Base-by-base conservation (phyloP, 2,797 vertebrate genomes). In the Sylvia borin region DNA sequence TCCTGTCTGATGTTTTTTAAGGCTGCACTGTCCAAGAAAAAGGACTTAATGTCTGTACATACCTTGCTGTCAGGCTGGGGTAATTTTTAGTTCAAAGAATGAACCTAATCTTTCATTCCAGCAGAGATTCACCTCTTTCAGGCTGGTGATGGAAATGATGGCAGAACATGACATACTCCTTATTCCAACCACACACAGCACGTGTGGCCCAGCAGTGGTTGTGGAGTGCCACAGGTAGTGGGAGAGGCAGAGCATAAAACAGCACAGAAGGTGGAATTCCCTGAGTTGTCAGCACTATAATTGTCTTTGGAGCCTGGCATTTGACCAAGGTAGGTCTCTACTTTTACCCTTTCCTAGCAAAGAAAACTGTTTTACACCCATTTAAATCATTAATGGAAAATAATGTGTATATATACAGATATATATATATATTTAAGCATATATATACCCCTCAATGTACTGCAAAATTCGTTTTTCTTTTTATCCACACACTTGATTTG, bases 401-500 rank as follows among this genome's bases (percentile, higher is more conserved):
- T 7, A 32, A 24, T 24, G 7, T 31, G 2, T 38, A 3, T 16
- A 1, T 31, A 5, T 40, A 4, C 0, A 36, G 1, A 25, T 3
- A 54, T 2, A 16, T 11, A 32, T 6, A 40, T 2, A 38, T 42
- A 18, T 42, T 43, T 55, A 34, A 64, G 34, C 10, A 2, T n/a
- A n/a, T n/a, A n/a, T n/a, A 5, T 67, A 34, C 11, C 7, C n/a
- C 31, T 55, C 7, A 57, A 4, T 62, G 4, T 64, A 27, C n/a
- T 75, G 15, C 32, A 32, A 68, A 72, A 15, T 67, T 80, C 11
- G 13, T 68, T 79, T 61, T 89, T 57, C 42, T 73, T 14, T 85
- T 74, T 42, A 74, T 34, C 18, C 16, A 40, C 19, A 9, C 17
- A 16, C 5, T 85, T 60, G 16, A 38, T 77, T 70, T 51, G 18